A percentile compares a stretch with the other conserved stretches of the same genome.
phyloP scores from a whole-genome alignment of 2,888 invertebrate genomes.

The Pristionchus exspectatus region DNA sequence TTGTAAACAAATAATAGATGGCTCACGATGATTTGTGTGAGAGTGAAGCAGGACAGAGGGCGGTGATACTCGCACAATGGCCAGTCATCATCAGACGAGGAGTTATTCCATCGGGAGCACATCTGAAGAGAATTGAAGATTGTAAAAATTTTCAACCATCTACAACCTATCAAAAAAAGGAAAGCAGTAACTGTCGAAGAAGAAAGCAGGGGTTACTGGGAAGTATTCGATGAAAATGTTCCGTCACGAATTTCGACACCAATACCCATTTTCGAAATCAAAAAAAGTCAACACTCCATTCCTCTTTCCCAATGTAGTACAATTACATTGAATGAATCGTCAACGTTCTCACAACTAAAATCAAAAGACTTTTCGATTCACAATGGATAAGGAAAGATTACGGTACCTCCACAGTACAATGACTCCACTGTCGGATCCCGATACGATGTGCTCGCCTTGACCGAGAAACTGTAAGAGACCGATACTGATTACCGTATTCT shows the following conservation, averaged over 20 bases:
- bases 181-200: no score
- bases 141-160: background rate
- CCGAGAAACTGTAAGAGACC: constrained; percentile 45
- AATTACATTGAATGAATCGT: no score
- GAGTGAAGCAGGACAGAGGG: constrained; percentile 87
- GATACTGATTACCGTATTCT: background rate
- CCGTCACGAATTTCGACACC: no score
- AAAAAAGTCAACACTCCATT: no score
- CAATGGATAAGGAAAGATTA: background rate
- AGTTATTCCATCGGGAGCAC: constrained; percentile 84
- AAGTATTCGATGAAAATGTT: no score
- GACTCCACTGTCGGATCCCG: constrained; percentile 52
- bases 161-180: no score
- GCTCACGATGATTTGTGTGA: constrained; percentile 88
- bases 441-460: constrained; percentile 52
- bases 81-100: constrained; percentile 94
- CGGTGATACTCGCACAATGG: constrained; percentile 91
- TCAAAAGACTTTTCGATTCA: constrained; percentile 58
- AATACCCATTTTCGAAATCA: no score
- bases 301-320: no score
- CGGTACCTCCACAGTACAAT: constrained; percentile 54
- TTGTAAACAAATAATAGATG: background rate
- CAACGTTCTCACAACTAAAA: no score
- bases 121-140: constrained; percentile 65
- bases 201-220: no score